phyloP scores from a whole-genome alignment of 2,797 vertebrate genomes.

The Fringilla coelebs region DNA sequence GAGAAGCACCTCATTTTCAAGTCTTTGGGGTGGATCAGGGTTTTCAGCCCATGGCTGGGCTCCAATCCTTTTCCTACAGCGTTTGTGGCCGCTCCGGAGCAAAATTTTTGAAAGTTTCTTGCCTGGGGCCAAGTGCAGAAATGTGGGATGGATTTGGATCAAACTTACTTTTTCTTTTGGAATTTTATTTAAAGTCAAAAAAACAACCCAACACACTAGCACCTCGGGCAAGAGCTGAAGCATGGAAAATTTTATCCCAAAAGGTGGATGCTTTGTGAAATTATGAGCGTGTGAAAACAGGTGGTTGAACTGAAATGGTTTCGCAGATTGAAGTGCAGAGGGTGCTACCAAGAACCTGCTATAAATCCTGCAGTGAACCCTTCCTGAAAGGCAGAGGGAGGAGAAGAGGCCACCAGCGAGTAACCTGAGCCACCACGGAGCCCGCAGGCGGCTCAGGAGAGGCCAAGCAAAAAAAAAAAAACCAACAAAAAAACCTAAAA shows the following conservation, averaged over 20 bases:
- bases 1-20: not conserved
- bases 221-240: constrained; percentile 11
- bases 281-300: constrained; percentile 42
- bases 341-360: constrained; percentile 24
- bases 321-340: not conserved
- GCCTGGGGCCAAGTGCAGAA: not conserved
- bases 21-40: not conserved
- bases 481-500: no score
- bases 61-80: not conserved
- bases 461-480: not conserved
- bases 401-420: not conserved
- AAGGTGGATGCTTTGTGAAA: constrained; percentile 7
- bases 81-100: not conserved
- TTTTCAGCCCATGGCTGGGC: not conserved
- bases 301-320: constrained; percentile 47
- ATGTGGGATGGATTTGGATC: constrained; percentile 26
- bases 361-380: constrained; percentile 19
- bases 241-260: constrained; percentile 22
- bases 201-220: not conserved
- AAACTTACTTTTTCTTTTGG: not conserved
- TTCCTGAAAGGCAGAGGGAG: constrained; percentile 19
- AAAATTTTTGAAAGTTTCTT: not conserved
- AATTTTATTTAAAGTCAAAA: not conserved
- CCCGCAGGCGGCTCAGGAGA: not conserved
- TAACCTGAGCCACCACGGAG: constrained; percentile 9